Base-by-base conservation (phyloP, 2,113 vertebrate species). In the Cettia cetti region DNA sequence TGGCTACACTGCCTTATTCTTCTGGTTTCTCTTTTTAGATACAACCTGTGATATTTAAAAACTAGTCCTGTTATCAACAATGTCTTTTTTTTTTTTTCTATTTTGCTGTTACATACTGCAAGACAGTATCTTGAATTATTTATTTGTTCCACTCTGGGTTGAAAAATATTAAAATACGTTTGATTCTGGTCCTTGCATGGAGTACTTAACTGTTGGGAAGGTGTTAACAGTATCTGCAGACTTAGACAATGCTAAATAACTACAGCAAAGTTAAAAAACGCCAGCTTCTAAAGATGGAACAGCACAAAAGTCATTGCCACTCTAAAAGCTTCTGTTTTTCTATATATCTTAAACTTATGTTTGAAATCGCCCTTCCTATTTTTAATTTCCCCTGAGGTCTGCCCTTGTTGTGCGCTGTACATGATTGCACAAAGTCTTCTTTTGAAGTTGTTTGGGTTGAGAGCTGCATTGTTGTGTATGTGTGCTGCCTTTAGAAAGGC, bases 41-140 rank as follows among this genome's bases (percentile, higher is more conserved):
- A 52, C 10, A 37, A 28, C 6, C 30, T 37, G 13, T 39, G 26
- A 8, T 63, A 26, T 19, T 86, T 70, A 6, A 63, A 65, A 47
- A 33, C 12, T 7, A 9, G 7, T 37, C 30, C 27, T 42, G 14
- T 68, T 69, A 69, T 13, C 18, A 60, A 18, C 50, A 69, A 22
- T 21, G 7, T 10, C 2, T n/a, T 4, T 8, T 35, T 45, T 60
- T 15, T 52, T 30, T 1, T 8, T 56, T 3, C n/a, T n/a, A n/a
- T n/a, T 61, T 59, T 66, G 14, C 19, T 57, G 30, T 26, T 30
- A 7, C 9, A 2, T 54, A 17, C 8, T 71, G 44, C 47, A 52
- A 74, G 91, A 28, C 27, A 68, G 13, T 44, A 17, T 50, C 31
- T 61, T 88, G 15, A n/a, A 31, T 57, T 26, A 42, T 31, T 53